Base-by-base conservation (phyloP, 2,113 vertebrate species). In the Salvator merianae region DNA sequence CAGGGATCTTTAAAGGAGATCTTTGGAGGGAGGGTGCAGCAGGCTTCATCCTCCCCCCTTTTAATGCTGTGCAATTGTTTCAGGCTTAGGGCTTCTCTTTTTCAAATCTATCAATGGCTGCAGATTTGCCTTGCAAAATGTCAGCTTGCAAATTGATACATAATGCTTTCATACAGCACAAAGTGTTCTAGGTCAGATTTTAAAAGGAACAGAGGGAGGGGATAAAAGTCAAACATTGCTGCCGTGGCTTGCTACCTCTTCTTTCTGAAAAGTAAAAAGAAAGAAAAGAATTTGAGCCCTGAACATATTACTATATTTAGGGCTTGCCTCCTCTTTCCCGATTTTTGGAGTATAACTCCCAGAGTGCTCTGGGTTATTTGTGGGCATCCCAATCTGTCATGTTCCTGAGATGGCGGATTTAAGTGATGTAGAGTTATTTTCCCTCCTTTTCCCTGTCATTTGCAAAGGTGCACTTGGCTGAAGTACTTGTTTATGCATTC, bases 1-100 rank as follows among this genome's bases (percentile, higher is more conserved):
- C 97, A 97, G 95, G 93, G 90, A 93, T 89, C 94, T 96, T 95
- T 88, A 92, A 93, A 94, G 94, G 93, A 87, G 91, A 93, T 93
- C 94, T 88, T 92, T 93, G 91, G 94, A 93, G 40, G 77, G 83
- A 28, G 55, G 86, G 93, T 93, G 90, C 84, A 91, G 88, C 90
- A 91, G 86, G 91, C 92, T 89, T 28, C 24, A 32, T 22, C 30
- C n/a, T 1, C 66, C 20, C 66, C 65, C 13, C n/a, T 18, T 55
- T 81, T 81, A 93, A 92, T 93, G 95, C 82, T 84, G 82, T 84
- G 81, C 81, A 34, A 73, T 89, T 88, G 90, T 92, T 95, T 71
- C 81, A 85, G 78, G 63, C 85, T 79, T 68, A 71, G 22, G 47
- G 36, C 94, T 96, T 92, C 84, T 72, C 73, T 79, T 82, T 87